These are phyloP conservation scores for Luidia sarsii DNA, from an alignment of 53 echinoderm and acorn worm species.

Conservation along the genomic window DNA sequence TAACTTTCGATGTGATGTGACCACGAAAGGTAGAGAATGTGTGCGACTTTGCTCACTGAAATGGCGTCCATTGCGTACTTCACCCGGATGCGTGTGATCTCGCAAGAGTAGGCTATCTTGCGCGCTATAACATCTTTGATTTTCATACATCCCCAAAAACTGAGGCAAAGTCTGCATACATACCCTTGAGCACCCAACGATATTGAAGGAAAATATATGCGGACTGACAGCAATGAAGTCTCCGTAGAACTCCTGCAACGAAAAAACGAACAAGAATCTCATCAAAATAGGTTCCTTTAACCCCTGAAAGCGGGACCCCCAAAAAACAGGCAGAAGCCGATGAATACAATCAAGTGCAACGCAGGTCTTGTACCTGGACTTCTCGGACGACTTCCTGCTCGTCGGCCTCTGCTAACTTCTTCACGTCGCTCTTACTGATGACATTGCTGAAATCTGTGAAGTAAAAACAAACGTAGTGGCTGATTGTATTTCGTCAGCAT, in stretches of 20 bases:
- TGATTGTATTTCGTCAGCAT: too few species aligned
- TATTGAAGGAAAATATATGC: constrained; percentile 89
- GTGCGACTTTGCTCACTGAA: too few species aligned
- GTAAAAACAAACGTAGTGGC: too few species aligned
- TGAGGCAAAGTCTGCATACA: constrained; percentile 37
- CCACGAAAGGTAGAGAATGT: too few species aligned
- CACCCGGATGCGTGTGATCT: too few species aligned
- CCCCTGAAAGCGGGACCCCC: too few species aligned
- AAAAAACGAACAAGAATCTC: neutral
- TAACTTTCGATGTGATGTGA: too few species aligned
- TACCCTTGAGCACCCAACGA: constrained; percentile 80
- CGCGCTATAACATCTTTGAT: too few species aligned
- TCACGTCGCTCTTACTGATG: constrained; percentile 98
- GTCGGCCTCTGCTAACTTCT: constrained; percentile 91
- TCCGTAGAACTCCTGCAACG: constrained; percentile 93
- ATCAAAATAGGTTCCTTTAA: too few species aligned
- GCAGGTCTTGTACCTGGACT: constrained; percentile 87
- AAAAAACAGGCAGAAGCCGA: neutral
- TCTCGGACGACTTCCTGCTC: constrained; percentile 98
- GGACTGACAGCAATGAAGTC: constrained; percentile 96
- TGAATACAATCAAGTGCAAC: neutral
- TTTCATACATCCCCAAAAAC: too few species aligned
- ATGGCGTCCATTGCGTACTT: too few species aligned
- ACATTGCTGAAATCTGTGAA: constrained; percentile 97
- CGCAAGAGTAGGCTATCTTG: too few species aligned